Evolutionary conservation across 2,888 invertebrate species (phyloP).

Genomic region (Phytoseiulus persimilis): DNA sequence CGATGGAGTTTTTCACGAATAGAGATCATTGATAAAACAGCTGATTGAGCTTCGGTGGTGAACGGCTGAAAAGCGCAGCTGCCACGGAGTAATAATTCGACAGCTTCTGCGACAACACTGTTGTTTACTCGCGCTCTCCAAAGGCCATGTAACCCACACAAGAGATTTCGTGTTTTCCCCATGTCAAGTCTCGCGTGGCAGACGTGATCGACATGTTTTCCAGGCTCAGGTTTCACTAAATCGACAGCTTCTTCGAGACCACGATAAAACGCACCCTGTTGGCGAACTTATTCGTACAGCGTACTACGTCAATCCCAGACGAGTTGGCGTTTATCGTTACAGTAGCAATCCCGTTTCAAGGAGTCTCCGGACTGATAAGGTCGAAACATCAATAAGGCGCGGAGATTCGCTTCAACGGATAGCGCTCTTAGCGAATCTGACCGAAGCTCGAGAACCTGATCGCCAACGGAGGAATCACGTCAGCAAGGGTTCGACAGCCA

Average conservation of each 20-base stretch:
- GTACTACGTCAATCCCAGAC: background rate
- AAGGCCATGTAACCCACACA: background rate
- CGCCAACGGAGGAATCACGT: too few species aligned
- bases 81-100: background rate
- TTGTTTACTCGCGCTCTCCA: background rate
- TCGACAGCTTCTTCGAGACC: background rate
- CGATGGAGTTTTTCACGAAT: too few species aligned
- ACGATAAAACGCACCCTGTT: background rate
- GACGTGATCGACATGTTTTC: background rate
- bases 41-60: too few species aligned
- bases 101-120: background rate
- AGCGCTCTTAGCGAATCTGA: too few species aligned
- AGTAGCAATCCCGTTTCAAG: background rate
- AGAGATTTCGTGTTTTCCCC: background rate
- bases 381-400: too few species aligned
- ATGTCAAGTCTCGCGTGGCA: background rate
- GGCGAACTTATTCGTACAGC: background rate
- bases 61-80: too few species aligned
- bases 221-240: background rate
- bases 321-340: background rate
- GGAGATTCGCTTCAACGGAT: too few species aligned
- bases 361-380: too few species aligned
- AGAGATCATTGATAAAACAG: too few species aligned
- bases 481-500: too few species aligned
- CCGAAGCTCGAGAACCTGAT: too few species aligned